These are phyloP conservation scores for Microtus pennsylvanicus DNA, from an alignment of 2,113 vertebrate species.

Conservation along the genomic window DNA sequence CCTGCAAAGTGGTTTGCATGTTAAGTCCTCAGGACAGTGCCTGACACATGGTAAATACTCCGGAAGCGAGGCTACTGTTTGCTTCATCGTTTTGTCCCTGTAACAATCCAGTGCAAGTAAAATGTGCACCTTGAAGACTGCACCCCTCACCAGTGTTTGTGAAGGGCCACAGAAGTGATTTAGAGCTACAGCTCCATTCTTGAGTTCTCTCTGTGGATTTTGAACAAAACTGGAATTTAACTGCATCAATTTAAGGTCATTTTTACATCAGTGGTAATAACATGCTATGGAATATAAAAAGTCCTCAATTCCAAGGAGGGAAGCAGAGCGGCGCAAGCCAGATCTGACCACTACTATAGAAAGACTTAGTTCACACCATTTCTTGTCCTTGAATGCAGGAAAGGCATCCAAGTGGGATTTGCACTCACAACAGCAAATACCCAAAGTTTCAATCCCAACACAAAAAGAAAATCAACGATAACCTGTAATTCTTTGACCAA, in stretches of 20 bases:
- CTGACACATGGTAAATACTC: neutral
- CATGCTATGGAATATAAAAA: neutral
- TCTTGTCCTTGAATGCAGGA: neutral
- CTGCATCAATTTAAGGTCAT: neutral
- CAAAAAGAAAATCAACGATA: too few relatives aligned
- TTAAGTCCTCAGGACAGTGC: neutral
- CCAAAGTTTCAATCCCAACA: neutral
- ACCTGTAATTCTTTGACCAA: neutral
- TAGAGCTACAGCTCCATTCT: neutral
- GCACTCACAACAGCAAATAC: neutral
- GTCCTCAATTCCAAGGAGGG: neutral
- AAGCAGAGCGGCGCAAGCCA: neutral
- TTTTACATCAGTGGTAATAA: neutral
- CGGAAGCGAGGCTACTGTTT: neutral
- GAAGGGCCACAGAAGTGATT: neutral
- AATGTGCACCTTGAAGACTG: neutral
- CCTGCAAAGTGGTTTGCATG: neutral
- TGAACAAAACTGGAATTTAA: neutral
- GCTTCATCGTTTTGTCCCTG: neutral
- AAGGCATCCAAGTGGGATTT: neutral
- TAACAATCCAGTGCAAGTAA: neutral
- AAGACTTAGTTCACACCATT: neutral
- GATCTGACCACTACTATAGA: neutral
- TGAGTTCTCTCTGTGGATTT: neutral
- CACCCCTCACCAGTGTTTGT: neutral